Percentiles rank a stretch among this genome's conserved stretches.
Conservation (phyloP, 2,888 invertebrate species). For the Scotopteryx bipunctaria region DNA sequence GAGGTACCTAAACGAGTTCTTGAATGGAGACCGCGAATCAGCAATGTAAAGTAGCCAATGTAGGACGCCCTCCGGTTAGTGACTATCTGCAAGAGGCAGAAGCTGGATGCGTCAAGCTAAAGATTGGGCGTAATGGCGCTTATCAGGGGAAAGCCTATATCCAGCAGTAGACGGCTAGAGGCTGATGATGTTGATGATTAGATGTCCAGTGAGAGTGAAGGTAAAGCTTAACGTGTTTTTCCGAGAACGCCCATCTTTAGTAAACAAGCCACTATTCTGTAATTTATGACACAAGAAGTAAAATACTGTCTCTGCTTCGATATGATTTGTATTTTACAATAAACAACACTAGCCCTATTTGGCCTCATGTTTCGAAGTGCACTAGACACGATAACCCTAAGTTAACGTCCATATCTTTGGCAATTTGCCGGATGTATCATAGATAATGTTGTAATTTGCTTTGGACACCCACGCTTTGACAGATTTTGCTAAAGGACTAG, state of each 20-base stretch:
- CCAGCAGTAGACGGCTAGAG: no score
- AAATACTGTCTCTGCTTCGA: constrained; percentile 42
- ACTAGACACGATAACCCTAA: constrained; percentile 60
- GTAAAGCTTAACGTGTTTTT: no score
- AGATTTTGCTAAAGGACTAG: background rate
- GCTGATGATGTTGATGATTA: no score
- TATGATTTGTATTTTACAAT: constrained; percentile 40
- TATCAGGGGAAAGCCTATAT: no score
- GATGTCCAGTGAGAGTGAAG: no score
- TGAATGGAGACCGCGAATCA: no score
- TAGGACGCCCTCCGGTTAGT: no score
- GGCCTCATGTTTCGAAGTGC: constrained; percentile 56
- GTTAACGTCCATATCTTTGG: constrained; percentile 60
- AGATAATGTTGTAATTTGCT: constrained; percentile 55
- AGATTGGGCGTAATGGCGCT: no score
- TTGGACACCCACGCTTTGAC: constrained; percentile 44
- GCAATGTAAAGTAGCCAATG: no score
- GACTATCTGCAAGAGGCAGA: no score
- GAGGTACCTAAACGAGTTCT: no score
- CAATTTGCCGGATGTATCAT: constrained; percentile 74
- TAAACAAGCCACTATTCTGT: constrained; percentile 22
- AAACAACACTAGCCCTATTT: constrained; percentile 54
- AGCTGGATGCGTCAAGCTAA: no score
- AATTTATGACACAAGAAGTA: constrained; percentile 42
- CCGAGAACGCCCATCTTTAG: constrained; percentile 14